A percentile compares a stretch with the other conserved stretches of the same genome.
Conservation (phyloP, 1,140 invertebrate genomes). For the Pachypsylla venusta region DNA sequence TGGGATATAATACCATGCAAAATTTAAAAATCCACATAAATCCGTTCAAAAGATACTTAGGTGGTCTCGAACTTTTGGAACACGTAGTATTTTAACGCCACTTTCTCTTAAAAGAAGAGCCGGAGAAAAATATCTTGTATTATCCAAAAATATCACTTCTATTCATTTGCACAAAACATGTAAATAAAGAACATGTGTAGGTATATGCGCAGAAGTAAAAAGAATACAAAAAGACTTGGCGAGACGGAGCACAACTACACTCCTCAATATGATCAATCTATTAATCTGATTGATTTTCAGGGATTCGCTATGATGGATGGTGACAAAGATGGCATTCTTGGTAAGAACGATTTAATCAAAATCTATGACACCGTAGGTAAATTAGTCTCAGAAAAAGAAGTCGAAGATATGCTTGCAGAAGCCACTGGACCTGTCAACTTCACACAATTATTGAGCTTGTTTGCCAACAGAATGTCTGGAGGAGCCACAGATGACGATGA, state of each 20-base stretch:
- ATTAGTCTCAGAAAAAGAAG: constrained; percentile 73
- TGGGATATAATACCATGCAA: too few relatives aligned
- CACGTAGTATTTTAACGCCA: too few relatives aligned
- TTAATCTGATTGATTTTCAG: constrained; percentile 40
- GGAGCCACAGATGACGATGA: constrained; percentile 78
- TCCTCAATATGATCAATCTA: too few relatives aligned
- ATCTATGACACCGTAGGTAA: constrained; percentile 91
- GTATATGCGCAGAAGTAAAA: too few relatives aligned
- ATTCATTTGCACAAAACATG: neutral
- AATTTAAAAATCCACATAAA: too few relatives aligned
- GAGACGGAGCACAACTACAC: too few relatives aligned
- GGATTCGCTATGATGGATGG: constrained; percentile 97
- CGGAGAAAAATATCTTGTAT: too few relatives aligned
- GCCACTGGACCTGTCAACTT: constrained; percentile 88
- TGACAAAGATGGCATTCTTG: constrained; percentile 95
- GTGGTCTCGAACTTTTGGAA: too few relatives aligned
- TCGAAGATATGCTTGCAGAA: constrained; percentile 81
- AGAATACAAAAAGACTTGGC: too few relatives aligned
- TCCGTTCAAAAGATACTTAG: too few relatives aligned
- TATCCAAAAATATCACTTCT: neutral
- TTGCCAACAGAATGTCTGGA: constrained; percentile 74
- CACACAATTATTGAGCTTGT: constrained; percentile 82
- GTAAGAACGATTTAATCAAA: constrained; percentile 85
- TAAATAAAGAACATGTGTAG: too few relatives aligned
- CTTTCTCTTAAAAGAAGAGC: too few relatives aligned